phyloP scores from a whole-genome alignment of 2,888 invertebrate species.

The Norana najaformis region DNA sequence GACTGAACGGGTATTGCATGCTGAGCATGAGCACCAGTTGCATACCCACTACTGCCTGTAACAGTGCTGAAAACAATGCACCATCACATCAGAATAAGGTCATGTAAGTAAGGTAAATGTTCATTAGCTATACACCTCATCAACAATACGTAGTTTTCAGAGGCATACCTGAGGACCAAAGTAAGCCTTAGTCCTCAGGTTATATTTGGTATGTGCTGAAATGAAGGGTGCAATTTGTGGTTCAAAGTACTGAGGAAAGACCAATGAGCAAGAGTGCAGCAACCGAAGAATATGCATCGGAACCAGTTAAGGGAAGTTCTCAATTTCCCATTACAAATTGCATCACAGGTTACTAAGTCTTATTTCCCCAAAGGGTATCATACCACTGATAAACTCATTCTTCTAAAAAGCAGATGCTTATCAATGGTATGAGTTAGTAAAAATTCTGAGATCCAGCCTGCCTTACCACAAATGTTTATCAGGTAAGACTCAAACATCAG shows the following conservation, averaged over 20 bases:
- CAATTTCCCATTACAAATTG: no score
- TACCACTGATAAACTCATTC: neutral
- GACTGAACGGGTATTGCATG: constrained; percentile 21
- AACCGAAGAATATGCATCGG: neutral
- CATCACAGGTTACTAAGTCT: neutral
- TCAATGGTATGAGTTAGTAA: neutral
- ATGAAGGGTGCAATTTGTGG: neutral
- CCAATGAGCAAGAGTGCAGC: neutral
- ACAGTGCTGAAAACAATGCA: constrained; percentile 27
- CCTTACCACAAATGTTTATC: no score
- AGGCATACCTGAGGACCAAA: neutral
- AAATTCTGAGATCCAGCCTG: no score
- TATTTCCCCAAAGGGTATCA: neutral
- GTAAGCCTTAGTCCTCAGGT: neutral
- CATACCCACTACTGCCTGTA: constrained; percentile 27
- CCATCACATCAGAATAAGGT: constrained; percentile 26
- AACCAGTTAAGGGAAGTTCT: neutral
- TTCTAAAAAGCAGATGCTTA: neutral
- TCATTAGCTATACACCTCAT: neutral
- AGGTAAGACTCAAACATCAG: no score
- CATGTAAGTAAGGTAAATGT: neutral
- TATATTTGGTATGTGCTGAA: neutral
- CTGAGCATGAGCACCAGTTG: constrained; percentile 23
- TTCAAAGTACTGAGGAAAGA: neutral
- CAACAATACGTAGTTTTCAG: neutral